Evolutionary conservation across 2,113 vertebrate genomes (phyloP), one percentile per base, ranked within the genome.

Genomic region (Mormyrus iriodes): DNA sequence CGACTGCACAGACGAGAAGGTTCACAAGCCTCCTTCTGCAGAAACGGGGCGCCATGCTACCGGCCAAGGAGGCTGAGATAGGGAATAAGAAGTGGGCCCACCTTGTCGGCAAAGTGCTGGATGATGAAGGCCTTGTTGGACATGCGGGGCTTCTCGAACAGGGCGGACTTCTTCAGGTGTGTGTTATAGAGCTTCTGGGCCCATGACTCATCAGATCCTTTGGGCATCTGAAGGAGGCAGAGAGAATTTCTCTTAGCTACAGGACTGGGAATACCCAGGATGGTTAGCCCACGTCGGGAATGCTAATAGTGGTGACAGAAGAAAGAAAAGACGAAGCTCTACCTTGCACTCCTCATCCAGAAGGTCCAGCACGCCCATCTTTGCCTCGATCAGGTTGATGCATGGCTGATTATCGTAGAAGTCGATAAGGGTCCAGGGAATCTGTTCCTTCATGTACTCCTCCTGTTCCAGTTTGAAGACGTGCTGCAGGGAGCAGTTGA

Each of bases 331-430:
- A 49, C 35, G 24, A 61, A 21, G 53, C 6, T 51, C 91, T 92
- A 98, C 98, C 95, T 96, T 99, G 92, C 98, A 99, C 93, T 99
- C 98, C 89, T 99, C 98, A 92, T 99, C 98, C 91, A 99, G 92
- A 90, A 99, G 96, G 94, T 99, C 98, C 90, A 99, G 93, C 92
- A 99, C 61, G 3, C 98, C 98, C 94, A 99, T 92, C 93, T 97
- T 99, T 90, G 97, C 97, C 91, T 99, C 98, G 88, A 99, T 99
- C 87, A 99, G 97, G 92, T 98, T 97, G 91, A 99, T 99, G 93
- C 98, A 99, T 1, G 98, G 98, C 93, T 99, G 97, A 94, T 99
- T 99, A 94, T 99, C 98, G 0, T 97, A 98, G 93, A 99, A 99
- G 93, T 99, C 98, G 89, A 99, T 99, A 92, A 99, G 93, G 7